Evolutionary conservation across 1,140 invertebrate genomes (phyloP).

Genomic region (Eueides isabella): DNA sequence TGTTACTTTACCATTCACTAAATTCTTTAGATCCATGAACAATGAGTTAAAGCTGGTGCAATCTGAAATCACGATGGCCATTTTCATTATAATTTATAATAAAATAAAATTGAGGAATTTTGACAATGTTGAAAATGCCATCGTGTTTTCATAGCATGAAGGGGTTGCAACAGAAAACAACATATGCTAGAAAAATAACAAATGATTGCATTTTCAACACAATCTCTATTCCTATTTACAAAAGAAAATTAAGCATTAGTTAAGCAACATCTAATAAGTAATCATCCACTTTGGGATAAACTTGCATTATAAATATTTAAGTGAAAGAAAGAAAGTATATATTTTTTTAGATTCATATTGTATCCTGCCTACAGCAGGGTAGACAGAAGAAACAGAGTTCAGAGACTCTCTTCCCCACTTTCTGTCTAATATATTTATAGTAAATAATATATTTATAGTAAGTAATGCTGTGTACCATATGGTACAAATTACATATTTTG

Average conservation of each 20-base stretch:
- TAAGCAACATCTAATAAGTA: neutral
- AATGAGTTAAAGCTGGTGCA: constrained; percentile 71
- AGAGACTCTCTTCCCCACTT: too few species aligned
- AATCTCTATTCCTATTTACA: constrained; percentile 58
- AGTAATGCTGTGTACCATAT: too few species aligned
- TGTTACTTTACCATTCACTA: constrained; percentile 75
- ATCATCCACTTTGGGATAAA: neutral
- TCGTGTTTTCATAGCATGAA: constrained; percentile 76
- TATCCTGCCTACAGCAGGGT: too few species aligned
- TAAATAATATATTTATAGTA: too few species aligned
- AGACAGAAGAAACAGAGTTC: too few species aligned
- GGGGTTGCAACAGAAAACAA: constrained; percentile 72
- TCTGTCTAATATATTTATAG: too few species aligned
- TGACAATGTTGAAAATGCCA: constrained; percentile 80
- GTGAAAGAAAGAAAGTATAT: neutral
- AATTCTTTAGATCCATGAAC: constrained; percentile 77
- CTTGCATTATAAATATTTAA: constrained; percentile 2
- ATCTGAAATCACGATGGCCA: constrained; percentile 82
- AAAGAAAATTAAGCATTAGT: constrained; percentile 8
- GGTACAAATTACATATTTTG: too few species aligned
- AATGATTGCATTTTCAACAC: constrained; percentile 82
- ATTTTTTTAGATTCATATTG: too few species aligned
- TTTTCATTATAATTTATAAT: constrained; percentile 67
- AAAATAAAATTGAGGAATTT: constrained; percentile 45
- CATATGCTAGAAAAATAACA: constrained; percentile 63